These are phyloP conservation scores for Chorisops tibialis DNA, from an alignment of 2,888 invertebrate genomes.

Conservation along the genomic window DNA sequence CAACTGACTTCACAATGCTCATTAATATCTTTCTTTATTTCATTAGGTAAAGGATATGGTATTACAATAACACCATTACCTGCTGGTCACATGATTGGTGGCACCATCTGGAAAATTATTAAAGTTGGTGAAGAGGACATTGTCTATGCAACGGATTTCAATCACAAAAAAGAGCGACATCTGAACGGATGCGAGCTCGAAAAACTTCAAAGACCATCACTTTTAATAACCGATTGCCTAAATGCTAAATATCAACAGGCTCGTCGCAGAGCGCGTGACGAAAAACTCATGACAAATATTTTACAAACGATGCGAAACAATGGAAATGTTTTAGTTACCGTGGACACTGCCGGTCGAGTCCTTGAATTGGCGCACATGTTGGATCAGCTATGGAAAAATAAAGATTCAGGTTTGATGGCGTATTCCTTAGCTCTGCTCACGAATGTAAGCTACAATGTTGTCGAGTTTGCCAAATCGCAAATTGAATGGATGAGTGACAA, in stretches of 20 bases:
- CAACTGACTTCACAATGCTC: background rate
- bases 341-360: slow-evolving; percentile 95
- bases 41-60: slow-evolving; percentile 93
- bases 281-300: slow-evolving; percentile 95
- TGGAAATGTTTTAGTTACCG: slow-evolving; percentile 93
- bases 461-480: slow-evolving; percentile 97
- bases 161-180: slow-evolving; percentile 98
- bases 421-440: slow-evolving; percentile 92
- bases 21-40: no score
- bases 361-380: slow-evolving; percentile 95
- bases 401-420: slow-evolving; percentile 91
- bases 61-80: slow-evolving; percentile 92
- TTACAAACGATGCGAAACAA: slow-evolving; percentile 88
- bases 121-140: slow-evolving; percentile 99
- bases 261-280: slow-evolving; percentile 85
- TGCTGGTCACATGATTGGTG: slow-evolving; percentile 97
- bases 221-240: slow-evolving; percentile 92
- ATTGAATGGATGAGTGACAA: slow-evolving; percentile 99
- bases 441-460: slow-evolving; percentile 96
- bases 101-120: slow-evolving; percentile 97
- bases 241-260: slow-evolving; percentile 94
- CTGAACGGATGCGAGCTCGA: slow-evolving; percentile 94
- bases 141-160: slow-evolving; percentile 96
- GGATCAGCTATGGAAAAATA: slow-evolving; percentile 90
- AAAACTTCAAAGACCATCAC: slow-evolving; percentile 82